Base-by-base conservation (phyloP, 37 sponge, comb jelly and placozoan genomes). In the Haliclona indistincta region DNA sequence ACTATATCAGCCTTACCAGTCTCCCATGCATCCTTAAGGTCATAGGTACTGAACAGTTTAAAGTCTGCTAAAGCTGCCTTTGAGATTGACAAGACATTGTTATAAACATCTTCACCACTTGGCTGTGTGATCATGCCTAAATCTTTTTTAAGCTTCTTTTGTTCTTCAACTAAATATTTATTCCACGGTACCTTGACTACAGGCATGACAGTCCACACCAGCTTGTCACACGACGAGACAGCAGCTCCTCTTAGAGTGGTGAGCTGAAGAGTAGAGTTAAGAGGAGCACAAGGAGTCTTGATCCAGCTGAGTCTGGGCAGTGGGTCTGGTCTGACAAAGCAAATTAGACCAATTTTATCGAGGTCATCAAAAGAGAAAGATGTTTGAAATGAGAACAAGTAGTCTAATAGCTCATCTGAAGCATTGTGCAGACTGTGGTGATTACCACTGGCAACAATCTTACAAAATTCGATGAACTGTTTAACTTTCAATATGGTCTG, bases 201-300 rank as follows among this genome's bases (percentile, higher is more conserved):
- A 39, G 86, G 86, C 44, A 56, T 78, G 19, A 86, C 69, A 30
- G 86, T 78, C 86, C 86, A 86, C 40, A 86, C 4, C 7, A 79
- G 53, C 29, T n/a, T 2, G 26, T 13, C 41, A 56, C 58, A 38
- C 11, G 19, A 26, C 15, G 56, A 15, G 22, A 38, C 10, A 19
- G 54, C 75, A 28, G 75, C 60, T 13, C 35, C 62, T 20, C 17
- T 37, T n/a, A 74, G 26, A 22, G 56, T 56, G 1, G 63, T 64
- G 23, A 70, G 47, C 10, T 28, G 1, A 32, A 44, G 17, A 39
- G 32, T 19, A 4, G 15, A 0, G 6, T 8, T 19, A 36, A 13
- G 58, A 26, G 63, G 38, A 38, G 1, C 28, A 34, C 51, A 56
- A 67, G 56, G 43, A 4, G 74, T 15, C 41, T 23, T 26, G 23